Conservation (phyloP, 2,888 invertebrate genomes). For the Mycalesis mineus region DNA sequence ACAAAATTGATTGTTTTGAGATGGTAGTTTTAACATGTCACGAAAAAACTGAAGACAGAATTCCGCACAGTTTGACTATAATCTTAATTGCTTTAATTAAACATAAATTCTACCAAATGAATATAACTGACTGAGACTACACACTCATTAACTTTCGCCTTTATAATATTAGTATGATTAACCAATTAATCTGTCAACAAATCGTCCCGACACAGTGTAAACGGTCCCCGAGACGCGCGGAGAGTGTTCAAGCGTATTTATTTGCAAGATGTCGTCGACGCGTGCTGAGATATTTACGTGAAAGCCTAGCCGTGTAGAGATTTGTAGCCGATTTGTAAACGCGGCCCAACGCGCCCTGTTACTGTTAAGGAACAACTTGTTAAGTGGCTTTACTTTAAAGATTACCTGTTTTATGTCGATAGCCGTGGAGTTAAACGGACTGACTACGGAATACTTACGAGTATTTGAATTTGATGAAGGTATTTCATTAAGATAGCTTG, state of each 20-base stretch:
- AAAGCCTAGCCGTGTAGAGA: slow-evolving; percentile 38
- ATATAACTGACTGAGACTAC: too few relatives aligned
- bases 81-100: too few relatives aligned
- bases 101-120: too few relatives aligned
- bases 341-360: slow-evolving; percentile 5
- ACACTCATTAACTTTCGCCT: too few relatives aligned
- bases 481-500: neutral
- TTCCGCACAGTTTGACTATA: too few relatives aligned
- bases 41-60: too few relatives aligned
- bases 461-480: slow-evolving; percentile 1
- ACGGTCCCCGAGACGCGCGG: neutral
- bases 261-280: slow-evolving; percentile 12
- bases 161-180: too few relatives aligned
- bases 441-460: neutral
- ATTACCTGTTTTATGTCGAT: slow-evolving; percentile 6
- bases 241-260: slow-evolving; percentile 42
- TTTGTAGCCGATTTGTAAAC: slow-evolving; percentile 57
- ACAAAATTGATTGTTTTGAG: too few relatives aligned
- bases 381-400: neutral
- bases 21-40: too few relatives aligned
- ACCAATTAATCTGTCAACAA: neutral
- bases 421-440: neutral
- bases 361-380: slow-evolving; percentile 6
- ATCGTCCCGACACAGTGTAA: slow-evolving; percentile 1
- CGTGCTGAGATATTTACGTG: slow-evolving; percentile 50